Conservation (phyloP, 1,140 invertebrate species). For the Zaprionus ornatus region DNA sequence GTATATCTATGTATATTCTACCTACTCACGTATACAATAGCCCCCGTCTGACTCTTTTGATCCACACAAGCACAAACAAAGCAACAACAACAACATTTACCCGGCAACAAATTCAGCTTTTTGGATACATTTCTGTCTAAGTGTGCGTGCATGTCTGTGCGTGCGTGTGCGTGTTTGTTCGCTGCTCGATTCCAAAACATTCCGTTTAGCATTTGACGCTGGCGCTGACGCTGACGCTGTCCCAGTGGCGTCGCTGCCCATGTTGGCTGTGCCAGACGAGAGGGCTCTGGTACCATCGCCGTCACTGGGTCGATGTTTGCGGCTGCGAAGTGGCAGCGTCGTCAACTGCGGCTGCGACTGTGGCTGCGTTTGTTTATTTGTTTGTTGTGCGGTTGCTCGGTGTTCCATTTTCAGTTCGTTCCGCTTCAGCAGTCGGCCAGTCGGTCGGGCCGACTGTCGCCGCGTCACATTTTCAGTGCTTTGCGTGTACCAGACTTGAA, state of each 20-base stretch:
- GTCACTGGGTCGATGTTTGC: constrained; percentile 63
- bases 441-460: constrained; percentile 45
- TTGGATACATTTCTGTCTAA: constrained; percentile 9
- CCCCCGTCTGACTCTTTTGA: constrained; percentile 14
- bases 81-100: not conserved
- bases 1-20: not conserved
- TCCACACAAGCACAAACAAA: not conserved
- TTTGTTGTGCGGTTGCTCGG: constrained; percentile 48
- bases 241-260: constrained; percentile 38
- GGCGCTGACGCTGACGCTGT: not conserved
- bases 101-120: constrained; percentile 36
- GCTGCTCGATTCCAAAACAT: constrained; percentile 29
- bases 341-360: constrained; percentile 18
- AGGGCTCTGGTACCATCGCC: constrained; percentile 4
- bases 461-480: constrained; percentile 55
- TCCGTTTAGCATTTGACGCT: constrained; percentile 22
- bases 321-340: constrained; percentile 31
- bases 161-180: constrained; percentile 9
- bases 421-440: constrained; percentile 48
- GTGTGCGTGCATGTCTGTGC: not conserved
- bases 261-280: not conserved
- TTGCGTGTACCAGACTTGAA: constrained; percentile 69
- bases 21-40: not conserved
- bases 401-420: constrained; percentile 59
- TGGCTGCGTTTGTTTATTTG: constrained; percentile 60